A percentile compares a stretch with the other conserved stretches of the same genome.
phyloP scores from a whole-genome alignment of 2,888 invertebrate species.

The Meta bourneti region DNA sequence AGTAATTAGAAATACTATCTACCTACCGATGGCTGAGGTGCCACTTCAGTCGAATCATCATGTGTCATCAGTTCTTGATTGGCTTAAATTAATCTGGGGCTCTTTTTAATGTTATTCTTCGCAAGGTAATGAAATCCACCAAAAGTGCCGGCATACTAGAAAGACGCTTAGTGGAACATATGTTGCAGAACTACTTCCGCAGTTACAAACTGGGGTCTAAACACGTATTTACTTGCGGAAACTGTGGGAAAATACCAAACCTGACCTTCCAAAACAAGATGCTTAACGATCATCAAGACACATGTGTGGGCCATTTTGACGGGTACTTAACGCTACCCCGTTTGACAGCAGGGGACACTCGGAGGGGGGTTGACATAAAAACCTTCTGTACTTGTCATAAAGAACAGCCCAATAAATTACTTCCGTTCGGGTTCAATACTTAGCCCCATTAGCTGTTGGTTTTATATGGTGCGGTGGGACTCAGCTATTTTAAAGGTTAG shows the following conservation, averaged over 20 bases:
- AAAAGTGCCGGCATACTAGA: too few relatives aligned
- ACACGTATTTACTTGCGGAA: background rate
- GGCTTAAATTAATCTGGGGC: too few relatives aligned
- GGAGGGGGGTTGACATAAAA: background rate
- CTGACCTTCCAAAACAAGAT: background rate
- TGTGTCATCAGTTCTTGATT: too few relatives aligned
- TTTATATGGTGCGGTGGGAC: background rate
- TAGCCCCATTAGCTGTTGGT: background rate
- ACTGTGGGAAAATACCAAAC: constrained; percentile 31
- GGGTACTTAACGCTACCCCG: background rate
- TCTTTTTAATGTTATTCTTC: too few relatives aligned
- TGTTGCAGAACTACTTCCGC: background rate
- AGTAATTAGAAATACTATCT: too few relatives aligned
- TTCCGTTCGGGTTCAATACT: constrained; percentile 31
- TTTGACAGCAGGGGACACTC: background rate
- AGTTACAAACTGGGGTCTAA: background rate
- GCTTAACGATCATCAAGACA: constrained; percentile 3
- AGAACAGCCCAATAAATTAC: constrained; percentile 8
- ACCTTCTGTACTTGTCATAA: background rate
- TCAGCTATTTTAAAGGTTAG: background rate
- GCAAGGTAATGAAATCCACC: too few relatives aligned
- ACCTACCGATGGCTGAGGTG: too few relatives aligned
- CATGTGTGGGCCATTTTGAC: constrained; percentile 43
- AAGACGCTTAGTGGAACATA: background rate
- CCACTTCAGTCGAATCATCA: too few relatives aligned